Conservation (phyloP, 2,113 vertebrate species). For the Emydura subglobosa region DNA sequence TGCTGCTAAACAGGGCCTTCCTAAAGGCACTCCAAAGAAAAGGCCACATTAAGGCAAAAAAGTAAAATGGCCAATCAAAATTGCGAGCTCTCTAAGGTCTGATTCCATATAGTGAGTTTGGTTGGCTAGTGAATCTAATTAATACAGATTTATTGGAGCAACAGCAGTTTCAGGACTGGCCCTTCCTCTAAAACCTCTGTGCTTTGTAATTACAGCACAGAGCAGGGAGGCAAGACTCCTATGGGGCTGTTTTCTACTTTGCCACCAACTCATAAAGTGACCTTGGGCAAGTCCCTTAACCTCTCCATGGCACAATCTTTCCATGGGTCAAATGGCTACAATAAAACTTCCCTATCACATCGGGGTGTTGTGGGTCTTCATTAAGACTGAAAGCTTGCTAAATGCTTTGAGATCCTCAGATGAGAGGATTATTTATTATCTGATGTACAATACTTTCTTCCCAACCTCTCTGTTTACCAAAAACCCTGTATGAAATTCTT, state of each 20-base stretch:
- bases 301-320: neutral
- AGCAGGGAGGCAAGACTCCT: neutral
- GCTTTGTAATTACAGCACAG: neutral
- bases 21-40: neutral
- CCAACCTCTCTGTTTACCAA: neutral
- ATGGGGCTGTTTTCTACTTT: neutral
- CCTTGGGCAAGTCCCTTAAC: neutral
- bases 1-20: neutral
- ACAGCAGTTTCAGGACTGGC: neutral
- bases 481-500: neutral
- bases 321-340: neutral
- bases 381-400: neutral
- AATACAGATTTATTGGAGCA: neutral
- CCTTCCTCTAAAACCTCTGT: neutral
- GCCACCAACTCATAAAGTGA: neutral
- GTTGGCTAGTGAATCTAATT: neutral
- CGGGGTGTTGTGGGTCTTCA: rapidly evolving
- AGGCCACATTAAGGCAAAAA: neutral
- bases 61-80: neutral
- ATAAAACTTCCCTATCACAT: neutral
- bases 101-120: rapidly evolving
- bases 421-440: neutral
- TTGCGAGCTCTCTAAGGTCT: neutral
- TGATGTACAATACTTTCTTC: neutral
- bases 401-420: neutral